Evolutionary conservation across 2,797 vertebrate genomes (phyloP).

Genomic region (Erethizon dorsatum): DNA sequence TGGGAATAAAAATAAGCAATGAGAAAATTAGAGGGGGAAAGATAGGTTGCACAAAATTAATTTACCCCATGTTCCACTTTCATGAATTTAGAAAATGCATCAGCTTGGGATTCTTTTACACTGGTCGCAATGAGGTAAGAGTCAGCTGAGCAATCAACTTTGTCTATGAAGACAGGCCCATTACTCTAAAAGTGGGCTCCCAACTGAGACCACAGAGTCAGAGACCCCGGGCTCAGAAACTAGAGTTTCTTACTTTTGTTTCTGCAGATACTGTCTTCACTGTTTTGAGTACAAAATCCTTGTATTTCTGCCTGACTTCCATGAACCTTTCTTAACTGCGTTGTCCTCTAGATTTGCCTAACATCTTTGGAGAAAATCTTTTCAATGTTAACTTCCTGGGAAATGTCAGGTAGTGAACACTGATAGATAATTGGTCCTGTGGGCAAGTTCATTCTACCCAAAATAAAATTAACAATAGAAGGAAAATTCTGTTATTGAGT

Average conservation of each 20-base stretch:
- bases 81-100: background rate
- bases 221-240: background rate
- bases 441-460: background rate
- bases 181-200: background rate
- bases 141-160: background rate
- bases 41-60: background rate
- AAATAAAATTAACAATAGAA: background rate
- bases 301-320: background rate
- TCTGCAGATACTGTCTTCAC: background rate
- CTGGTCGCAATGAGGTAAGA: background rate
- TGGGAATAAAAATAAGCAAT: background rate
- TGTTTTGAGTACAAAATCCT: background rate
- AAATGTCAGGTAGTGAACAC: constrained; percentile 58
- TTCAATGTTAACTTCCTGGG: constrained; percentile 10
- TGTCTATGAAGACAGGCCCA: no score
- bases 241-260: background rate
- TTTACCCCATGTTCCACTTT: background rate
- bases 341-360: background rate
- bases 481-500: background rate
- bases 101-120: background rate
- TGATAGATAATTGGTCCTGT: constrained; percentile 37
- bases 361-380: constrained; percentile 21
- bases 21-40: background rate
- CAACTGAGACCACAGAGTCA: background rate
- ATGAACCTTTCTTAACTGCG: background rate